Base-by-base conservation (phyloP, 2,797 vertebrate genomes). In the Rhinichthys osculus region DNA sequence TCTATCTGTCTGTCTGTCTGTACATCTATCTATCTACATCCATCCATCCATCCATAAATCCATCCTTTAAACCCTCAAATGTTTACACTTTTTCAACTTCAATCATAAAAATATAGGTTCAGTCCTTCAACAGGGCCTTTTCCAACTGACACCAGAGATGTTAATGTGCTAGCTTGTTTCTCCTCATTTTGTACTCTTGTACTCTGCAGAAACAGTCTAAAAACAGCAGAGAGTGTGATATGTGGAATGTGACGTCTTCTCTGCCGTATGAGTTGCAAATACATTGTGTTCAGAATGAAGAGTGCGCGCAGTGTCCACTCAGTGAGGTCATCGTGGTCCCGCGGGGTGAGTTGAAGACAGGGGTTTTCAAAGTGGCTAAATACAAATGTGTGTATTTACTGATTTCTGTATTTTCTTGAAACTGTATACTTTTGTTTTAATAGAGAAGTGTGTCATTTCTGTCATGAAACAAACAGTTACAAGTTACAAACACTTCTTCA, bases 271-370 rank as follows among this genome's bases (percentile, higher is more conserved):
- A 17, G 3, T 90, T 93, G 0, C 92, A 93, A 88, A 86, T 95
- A 23, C 87, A 83, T n/a, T 96, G 95, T 74, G 74, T 85, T 76
- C n/a, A 9, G 0, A 92, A 69, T 11, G 0, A 0, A 0, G 14
- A 76, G 0, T 96, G 95, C 64, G 19, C 87, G 0, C 91, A 91
- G 88, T 96, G 95, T 76, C 84, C 84, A 0, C 90, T 84, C 92
- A 94, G 95, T 21, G 5, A 90, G 7, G 3, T 42, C 4, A 88
- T 92, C 90, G 81, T 44, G 0, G 83, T 95, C 54, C 92, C 90
- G 33, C 30, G 90, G 89, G 95, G 96, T 96, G 35, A 85, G 93
- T 73, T 50, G 10, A 73, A 3, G 7, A 16, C 11, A 70, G 17
- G 8, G 14, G 10, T 54, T 44, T 44, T 27, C 23, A 76, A 66